phyloP scores from a whole-genome alignment of 2,113 vertebrate genomes.

The Edolisoma coerulescens region DNA sequence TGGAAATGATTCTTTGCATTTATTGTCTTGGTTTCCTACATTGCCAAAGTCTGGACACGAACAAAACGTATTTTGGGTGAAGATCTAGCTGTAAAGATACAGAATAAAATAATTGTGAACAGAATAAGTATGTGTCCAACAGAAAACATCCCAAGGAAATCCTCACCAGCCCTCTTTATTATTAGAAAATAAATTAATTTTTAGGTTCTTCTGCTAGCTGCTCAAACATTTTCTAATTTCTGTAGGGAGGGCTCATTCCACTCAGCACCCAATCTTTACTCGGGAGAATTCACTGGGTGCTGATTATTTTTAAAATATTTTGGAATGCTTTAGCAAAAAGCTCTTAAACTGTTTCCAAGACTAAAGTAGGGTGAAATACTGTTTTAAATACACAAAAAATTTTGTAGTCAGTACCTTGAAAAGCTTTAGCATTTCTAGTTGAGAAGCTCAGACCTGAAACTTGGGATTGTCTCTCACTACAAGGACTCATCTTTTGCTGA shows the following conservation, averaged over 20 bases:
- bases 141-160: not conserved
- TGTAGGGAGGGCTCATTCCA: not conserved
- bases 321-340: not conserved
- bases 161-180: not conserved
- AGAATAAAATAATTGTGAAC: not conserved
- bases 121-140: not conserved
- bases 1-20: not conserved
- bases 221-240: not conserved
- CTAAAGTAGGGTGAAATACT: not conserved
- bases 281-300: not conserved
- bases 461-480: not conserved
- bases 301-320: not conserved
- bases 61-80: not conserved
- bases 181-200: not conserved
- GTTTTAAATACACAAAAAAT: not conserved
- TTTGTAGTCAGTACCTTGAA: not conserved
- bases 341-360: not conserved
- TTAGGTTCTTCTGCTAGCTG: not conserved
- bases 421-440: not conserved
- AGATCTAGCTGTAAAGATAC: not conserved
- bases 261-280: not conserved
- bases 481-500: not conserved
- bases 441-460: not conserved
- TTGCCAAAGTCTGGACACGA: not conserved
- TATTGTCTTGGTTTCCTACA: not conserved